Percentiles rank a stretch among this genome's conserved stretches.
phyloP scores from a whole-genome alignment of 2,113 vertebrate species.

The Lasiurus cinereus region DNA sequence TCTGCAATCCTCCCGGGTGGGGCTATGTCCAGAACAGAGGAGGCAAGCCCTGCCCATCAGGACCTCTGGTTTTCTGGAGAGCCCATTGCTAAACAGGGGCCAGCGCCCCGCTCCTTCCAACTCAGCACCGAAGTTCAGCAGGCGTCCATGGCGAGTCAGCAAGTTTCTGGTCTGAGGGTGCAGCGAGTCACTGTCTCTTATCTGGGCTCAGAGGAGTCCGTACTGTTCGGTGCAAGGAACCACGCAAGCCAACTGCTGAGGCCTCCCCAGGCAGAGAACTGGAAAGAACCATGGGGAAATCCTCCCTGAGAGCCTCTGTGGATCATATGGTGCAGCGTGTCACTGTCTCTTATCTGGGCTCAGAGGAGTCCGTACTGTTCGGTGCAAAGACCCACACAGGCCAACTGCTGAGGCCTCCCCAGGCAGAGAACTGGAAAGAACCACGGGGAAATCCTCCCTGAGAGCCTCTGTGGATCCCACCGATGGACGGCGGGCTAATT shows the following conservation, averaged over 20 bases:
- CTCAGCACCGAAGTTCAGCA: neutral
- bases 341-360: neutral
- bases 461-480: neutral
- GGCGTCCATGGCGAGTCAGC: neutral
- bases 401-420: neutral
- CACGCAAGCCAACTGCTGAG: neutral
- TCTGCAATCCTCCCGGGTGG: neutral
- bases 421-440: neutral
- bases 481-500: neutral
- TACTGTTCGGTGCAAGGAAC: constrained; percentile 22
- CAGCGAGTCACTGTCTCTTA: neutral
- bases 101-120: neutral
- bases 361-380: constrained; percentile 22
- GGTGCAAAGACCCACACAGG: neutral
- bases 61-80: constrained; percentile 42
- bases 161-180: neutral
- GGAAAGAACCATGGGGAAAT: neutral
- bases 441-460: neutral
- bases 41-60: neutral
- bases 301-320: neutral
- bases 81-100: neutral
- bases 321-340: neutral
- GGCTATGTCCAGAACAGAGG: neutral
- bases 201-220: neutral
- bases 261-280: neutral